Evolutionary conservation across 35 echinoderm and acorn worm genomes (phyloP).

Genomic region (Lytechinus pictus): DNA sequence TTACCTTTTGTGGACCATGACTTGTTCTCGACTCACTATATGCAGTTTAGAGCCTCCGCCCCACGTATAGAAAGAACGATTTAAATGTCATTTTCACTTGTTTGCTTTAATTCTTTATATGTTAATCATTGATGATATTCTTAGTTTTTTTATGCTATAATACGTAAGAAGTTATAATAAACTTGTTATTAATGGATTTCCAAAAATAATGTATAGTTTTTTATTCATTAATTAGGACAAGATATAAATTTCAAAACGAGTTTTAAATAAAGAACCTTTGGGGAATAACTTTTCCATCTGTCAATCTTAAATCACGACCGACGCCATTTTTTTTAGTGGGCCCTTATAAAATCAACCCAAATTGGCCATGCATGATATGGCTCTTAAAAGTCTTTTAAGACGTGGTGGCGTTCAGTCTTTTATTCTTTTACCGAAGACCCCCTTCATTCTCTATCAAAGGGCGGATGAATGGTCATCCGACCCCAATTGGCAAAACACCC

Average conservation of each 20-base stretch:
- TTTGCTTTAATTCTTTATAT: too few species aligned
- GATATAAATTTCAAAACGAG: neutral
- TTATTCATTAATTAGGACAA: too few species aligned
- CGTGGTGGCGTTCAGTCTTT: neutral
- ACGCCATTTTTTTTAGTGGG: neutral
- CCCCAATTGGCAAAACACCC: neutral
- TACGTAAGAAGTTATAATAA: too few species aligned
- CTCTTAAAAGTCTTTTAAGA: neutral
- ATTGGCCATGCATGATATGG: neutral
- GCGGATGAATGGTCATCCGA: neutral
- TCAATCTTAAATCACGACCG: neutral
- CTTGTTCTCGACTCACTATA: neutral
- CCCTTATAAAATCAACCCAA: neutral
- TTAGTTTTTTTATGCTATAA: too few species aligned
- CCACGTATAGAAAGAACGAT: too few species aligned
- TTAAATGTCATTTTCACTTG: too few species aligned
- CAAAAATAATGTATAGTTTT: too few species aligned
- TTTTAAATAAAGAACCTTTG: neutral
- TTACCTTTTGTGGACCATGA: neutral
- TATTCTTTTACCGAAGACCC: neutral
- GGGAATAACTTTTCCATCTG: neutral
- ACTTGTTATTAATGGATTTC: too few species aligned
- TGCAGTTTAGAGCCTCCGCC: too few species aligned
- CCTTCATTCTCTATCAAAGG: neutral
- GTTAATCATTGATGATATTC: too few species aligned